Base-by-base conservation (phyloP, 2,113 vertebrate genomes). In the Siniperca chuatsi region DNA sequence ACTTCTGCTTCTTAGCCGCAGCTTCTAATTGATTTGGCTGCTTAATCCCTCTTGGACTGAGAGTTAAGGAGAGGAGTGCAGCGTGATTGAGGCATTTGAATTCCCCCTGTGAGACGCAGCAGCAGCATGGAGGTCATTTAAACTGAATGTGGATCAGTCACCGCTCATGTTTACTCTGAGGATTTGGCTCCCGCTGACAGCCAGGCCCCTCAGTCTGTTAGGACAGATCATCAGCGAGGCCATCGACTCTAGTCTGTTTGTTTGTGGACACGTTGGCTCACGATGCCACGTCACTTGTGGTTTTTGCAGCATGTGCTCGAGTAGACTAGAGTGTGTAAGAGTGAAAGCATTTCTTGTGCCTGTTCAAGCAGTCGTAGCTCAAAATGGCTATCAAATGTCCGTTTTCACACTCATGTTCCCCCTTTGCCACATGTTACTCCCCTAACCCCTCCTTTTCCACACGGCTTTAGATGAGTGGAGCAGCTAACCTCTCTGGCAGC, bases 1-100 rank as follows among this genome's bases (percentile, higher is more conserved):
- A 87, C 82, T 86, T 87, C 20, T 77, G 82, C 88, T 81, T 90
- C 93, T 94, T 87, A 87, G 86, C 83, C 8, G 25, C 87, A 85
- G 88, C 81, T 82, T 81, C 89, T 96, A 94, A 96, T 95, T 95
- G 93, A 96, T 95, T 96, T 79, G 85, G 92, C 86, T 86, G 69
- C 88, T 85, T 96, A 95, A 95, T 96, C 94, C 93, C 91, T 73
- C 62, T 88, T 82, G 86, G 91, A 94, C 71, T 90, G 92, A 92
- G 92, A 92, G 89, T 86, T 79, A 72, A 84, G 73, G 66, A 90
- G 90, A 75, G 93, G 93, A 89, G 81, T 21, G 84, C 29, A n/a
- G 86, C 52, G 16, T 92, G 89, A 94, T 92, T 91, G 92, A 94
- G 90, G 91, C 90, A 13, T 93, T 87, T 78, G 86, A 83, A 90